Base-by-base conservation (phyloP, 2,888 invertebrate species). In the Mystacides longicornis region DNA sequence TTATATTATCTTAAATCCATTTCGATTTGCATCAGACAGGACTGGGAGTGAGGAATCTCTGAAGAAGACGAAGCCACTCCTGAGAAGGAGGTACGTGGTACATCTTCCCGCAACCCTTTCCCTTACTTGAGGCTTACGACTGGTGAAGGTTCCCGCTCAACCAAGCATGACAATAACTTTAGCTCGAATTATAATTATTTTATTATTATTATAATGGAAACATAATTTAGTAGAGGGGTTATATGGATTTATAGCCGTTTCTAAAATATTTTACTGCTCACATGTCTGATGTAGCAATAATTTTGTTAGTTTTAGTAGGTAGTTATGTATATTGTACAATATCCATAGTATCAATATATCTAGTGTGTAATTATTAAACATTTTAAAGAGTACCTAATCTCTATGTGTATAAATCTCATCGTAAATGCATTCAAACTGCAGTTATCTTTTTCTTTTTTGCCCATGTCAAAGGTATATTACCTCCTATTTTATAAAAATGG, bases 151-250 rank as follows among this genome's bases (percentile, higher is more conserved):
- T 23, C 18, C 22, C 48, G 48, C 48, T 48, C 21, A 48, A 48
- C 48, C 48, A 21, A 48, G 48, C 48, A 48, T 48, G 48, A 48
- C 48, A 48, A 48, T 48, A 48, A 48, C 48, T 48, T n/a, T 23
- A 22, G 18, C 23, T 48, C 7, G 23, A 23, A n/a, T n/a, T n/a
- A n/a, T n/a, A n/a, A 20, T 48, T 23, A 48, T 48, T 48, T 23
- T 23, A 48, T 48, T 48, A n/a, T n/a, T n/a, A 48, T 48, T 23
- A 48, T 48, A 48, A 48, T 48, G 48, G 48, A 48, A 48, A 48
- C 23, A 48, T 48, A 48, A 48, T 48, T 48, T 48, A 48, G 18
- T 48, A 48, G 48, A 23, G 23, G 48, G 48, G 48, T 48, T 11
- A 48, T 48, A 18, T n/a, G n/a, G 23, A 48, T 48, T 48, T 48